Conservation (phyloP, 2,888 invertebrate species). For the Drepana falcataria region DNA sequence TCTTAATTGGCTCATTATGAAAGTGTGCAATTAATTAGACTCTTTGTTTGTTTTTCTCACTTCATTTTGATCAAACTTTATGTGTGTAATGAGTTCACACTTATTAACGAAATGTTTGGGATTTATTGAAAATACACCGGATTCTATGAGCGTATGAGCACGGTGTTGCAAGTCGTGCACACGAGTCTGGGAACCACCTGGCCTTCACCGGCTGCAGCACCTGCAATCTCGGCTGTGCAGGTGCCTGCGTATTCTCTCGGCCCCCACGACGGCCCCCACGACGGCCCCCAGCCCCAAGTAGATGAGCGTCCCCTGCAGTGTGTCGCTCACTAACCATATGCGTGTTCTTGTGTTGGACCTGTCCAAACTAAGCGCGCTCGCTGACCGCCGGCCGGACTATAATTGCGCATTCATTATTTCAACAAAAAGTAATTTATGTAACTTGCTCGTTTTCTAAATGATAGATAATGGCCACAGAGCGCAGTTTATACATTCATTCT, state of each 20-base stretch:
- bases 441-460: neutral
- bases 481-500: neutral
- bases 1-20: neutral
- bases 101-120: neutral
- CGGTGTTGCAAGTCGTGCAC: too few relatives aligned
- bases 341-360: neutral
- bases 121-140: too few relatives aligned
- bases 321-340: neutral
- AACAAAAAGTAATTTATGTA: slow-evolving; percentile 1
- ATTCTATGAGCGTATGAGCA: too few relatives aligned
- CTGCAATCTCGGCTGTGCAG: too few relatives aligned
- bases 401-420: neutral
- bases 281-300: too few relatives aligned
- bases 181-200: too few relatives aligned
- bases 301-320: too few relatives aligned
- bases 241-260: too few relatives aligned
- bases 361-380: neutral
- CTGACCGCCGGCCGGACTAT: too few relatives aligned
- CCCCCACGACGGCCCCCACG: too few relatives aligned
- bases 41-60: neutral
- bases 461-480: neutral
- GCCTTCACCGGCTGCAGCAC: too few relatives aligned
- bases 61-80: neutral
- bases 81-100: neutral
- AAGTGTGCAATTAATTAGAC: neutral